These are phyloP conservation scores for Tangara arthus DNA, from an alignment of 2,797 vertebrate species.

Conservation along the genomic window DNA sequence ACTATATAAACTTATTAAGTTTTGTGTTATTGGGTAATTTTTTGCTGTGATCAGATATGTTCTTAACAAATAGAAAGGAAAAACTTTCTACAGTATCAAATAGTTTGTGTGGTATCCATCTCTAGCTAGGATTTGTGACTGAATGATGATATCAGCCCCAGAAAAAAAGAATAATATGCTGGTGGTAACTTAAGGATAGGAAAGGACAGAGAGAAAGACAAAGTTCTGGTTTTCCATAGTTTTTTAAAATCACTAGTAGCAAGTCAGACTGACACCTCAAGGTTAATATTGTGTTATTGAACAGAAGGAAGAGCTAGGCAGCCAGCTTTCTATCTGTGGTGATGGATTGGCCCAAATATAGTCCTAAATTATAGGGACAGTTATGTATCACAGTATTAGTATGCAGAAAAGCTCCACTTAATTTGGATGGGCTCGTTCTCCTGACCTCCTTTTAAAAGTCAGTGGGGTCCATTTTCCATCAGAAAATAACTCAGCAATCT, in stretches of 20 bases:
- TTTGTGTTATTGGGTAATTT: not conserved
- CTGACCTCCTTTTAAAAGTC: not conserved
- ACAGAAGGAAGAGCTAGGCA: not conserved
- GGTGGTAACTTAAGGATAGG: not conserved
- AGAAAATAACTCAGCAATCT: not conserved
- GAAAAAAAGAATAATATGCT: not conserved
- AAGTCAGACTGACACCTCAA: not conserved
- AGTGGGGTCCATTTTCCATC: not conserved
- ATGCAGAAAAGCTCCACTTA: not conserved
- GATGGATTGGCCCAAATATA: not conserved
- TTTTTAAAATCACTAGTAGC: not conserved
- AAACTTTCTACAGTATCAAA: not conserved
- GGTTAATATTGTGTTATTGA: not conserved
- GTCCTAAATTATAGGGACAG: not conserved
- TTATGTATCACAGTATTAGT: not conserved
- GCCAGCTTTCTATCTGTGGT: not conserved
- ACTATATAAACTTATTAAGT: not conserved
- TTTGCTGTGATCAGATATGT: not conserved
- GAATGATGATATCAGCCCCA: not conserved
- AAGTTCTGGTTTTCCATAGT: not conserved
- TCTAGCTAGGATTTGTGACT: not conserved
- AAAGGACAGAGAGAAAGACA: not conserved
- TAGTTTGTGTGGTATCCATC: not conserved
- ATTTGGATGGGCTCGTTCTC: not conserved
- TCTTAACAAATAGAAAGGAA: not conserved